phyloP scores from a whole-genome alignment of 2,113 vertebrate genomes.

The Lutjanus erythropterus region DNA sequence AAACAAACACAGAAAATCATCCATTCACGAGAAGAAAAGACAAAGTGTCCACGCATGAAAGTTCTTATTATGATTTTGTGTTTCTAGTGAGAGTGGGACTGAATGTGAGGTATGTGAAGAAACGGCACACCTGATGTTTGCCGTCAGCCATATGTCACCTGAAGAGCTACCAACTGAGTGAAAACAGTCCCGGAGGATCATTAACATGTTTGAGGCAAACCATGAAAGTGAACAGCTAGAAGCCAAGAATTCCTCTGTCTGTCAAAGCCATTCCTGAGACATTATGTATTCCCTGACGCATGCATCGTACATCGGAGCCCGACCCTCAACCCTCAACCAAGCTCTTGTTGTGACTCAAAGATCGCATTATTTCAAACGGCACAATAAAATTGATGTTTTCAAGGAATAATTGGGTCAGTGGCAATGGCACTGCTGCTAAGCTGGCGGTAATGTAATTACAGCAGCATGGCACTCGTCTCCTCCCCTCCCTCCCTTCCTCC shows the following conservation, averaged over 20 bases:
- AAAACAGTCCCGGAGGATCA: constrained; percentile 33
- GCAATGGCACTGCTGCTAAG: constrained; percentile 46
- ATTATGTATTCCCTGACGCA: constrained; percentile 36
- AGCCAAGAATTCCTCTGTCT: constrained; percentile 35
- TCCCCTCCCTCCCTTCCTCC: constrained; percentile 30
- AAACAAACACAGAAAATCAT: constrained; percentile 41
- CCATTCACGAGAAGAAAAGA: constrained; percentile 33
- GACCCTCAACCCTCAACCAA: constrained; percentile 30
- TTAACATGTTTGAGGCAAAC: constrained; percentile 42
- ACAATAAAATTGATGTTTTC: constrained; percentile 67
- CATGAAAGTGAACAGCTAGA: constrained; percentile 33
- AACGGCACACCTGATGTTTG: constrained; percentile 19
- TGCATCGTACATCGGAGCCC: not conserved
- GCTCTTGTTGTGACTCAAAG: constrained; percentile 71
- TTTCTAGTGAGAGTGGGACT: constrained; percentile 5
- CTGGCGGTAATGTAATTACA: constrained; percentile 73
- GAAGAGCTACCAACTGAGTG: constrained; percentile 24
- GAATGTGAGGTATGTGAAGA: constrained; percentile 32
- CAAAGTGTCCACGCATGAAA: not conserved
- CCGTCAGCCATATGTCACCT: constrained; percentile 46
- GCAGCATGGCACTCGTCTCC: constrained; percentile 51
- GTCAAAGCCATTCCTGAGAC: constrained; percentile 65
- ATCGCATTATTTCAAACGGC: constrained; percentile 65
- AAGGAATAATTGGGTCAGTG: constrained; percentile 71
- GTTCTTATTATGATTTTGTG: constrained; percentile 17